Evolutionary conservation across 2,113 vertebrate genomes (phyloP), one percentile per base, ranked within the genome.

Genomic region (Tupaia chinensis): DNA sequence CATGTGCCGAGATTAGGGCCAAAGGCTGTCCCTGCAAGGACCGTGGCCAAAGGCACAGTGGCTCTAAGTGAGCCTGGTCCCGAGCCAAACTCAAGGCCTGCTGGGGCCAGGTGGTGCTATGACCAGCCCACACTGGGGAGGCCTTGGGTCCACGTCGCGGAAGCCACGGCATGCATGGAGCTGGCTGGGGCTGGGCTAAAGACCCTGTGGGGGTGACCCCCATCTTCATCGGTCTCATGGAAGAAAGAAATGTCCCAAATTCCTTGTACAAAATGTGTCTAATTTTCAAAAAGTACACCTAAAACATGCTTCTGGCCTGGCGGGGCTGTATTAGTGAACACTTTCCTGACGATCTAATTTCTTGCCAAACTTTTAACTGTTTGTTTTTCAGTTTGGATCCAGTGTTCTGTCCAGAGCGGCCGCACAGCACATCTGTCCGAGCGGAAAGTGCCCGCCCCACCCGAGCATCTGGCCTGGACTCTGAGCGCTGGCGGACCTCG

Each of bases 401-500:
- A 60, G 32, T 0, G 0, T 20, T 34, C 53, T 72, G 56, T 70
- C 66, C 5, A 53, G 68, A 7, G 60, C 54, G 1, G 32, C 10
- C 6, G 14, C 5, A 1, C 13, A 25, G 25, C 0, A 4, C 1
- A 1, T 34, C 2, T 83, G 66, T 4, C 10, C 2, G 2, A 44
- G 66, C 0, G 27, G 11, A 73, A n/a, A 0, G 1, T 8, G 56
- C 20, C 0, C 4, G 13, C 20, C 17, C 4, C 23, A 44, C 23
- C 54, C 0, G 20, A 3, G n/a, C 0, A 5, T 10, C 82, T 73
- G 20, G 1, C 19, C 9, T 11, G 1, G 3, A 7, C 44, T 0
- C 9, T 0, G 0, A 6, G 0, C 0, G 0, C 1, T 0, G 44
- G 58, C 0, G 3, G 34, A 29, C 32, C 32, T 32, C 32, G 32